A percentile compares a stretch with the other conserved stretches of the same genome.
Conservation (phyloP, 2,113 vertebrate species). For the Cervus canadensis region DNA sequence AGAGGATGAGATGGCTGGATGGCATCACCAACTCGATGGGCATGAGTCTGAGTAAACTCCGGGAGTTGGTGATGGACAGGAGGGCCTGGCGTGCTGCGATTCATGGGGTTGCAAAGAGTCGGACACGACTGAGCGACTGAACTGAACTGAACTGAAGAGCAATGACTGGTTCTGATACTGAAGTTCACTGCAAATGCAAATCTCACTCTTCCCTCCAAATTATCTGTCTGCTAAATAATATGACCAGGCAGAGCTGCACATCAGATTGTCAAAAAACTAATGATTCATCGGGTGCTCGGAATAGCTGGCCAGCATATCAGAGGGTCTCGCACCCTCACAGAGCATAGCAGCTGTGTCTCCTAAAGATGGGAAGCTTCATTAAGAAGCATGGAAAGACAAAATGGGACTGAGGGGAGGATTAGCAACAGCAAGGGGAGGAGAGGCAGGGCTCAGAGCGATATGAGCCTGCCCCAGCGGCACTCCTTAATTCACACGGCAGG, state of each 20-base stretch:
- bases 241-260: constrained; percentile 24
- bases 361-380: background rate
- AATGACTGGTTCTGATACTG: background rate
- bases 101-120: too few species aligned
- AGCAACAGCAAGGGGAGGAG: background rate
- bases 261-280: background rate
- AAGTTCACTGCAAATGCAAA: background rate
- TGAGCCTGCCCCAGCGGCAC: accelerated
- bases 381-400: background rate
- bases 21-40: too few species aligned
- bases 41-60: too few species aligned
- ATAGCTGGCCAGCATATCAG: background rate
- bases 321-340: background rate
- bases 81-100: too few species aligned
- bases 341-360: background rate
- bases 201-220: constrained; percentile 46
- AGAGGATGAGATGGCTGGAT: too few species aligned
- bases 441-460: background rate
- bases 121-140: too few species aligned
- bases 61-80: too few species aligned
- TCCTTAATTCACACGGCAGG: background rate
- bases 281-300: constrained; percentile 35
- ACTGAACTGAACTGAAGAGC: background rate
- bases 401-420: background rate
- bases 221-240: background rate